phyloP scores from a whole-genome alignment of 2,113 vertebrate species.

The Dasyprocta punctata region DNA sequence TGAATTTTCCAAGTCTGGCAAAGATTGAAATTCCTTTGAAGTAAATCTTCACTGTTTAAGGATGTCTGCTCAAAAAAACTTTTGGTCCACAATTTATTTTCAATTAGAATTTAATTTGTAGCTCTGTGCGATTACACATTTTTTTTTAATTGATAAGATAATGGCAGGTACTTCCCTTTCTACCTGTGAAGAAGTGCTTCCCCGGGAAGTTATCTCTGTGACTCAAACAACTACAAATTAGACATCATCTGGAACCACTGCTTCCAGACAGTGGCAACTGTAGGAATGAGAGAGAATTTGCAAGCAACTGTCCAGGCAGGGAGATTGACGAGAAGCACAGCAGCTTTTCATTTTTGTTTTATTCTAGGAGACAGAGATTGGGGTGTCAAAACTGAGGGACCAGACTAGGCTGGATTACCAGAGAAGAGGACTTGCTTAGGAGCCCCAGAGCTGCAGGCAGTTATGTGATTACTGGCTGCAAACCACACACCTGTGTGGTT shows the following conservation, averaged over 20 bases:
- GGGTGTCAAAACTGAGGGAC: not conserved
- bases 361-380: not conserved
- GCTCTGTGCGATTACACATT: constrained; percentile 42
- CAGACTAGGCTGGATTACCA: not conserved
- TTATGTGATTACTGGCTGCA: not conserved
- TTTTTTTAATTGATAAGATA: constrained; percentile 47
- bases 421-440: not conserved
- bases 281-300: not conserved
- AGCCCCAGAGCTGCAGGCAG: not conserved
- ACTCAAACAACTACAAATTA: constrained; percentile 39
- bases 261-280: not conserved
- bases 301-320: not conserved
- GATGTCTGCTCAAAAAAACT: constrained; percentile 23
- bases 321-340: not conserved
- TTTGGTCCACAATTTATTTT: constrained; percentile 53
- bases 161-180: not conserved
- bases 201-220: not conserved
- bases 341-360: not conserved
- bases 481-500: not conserved
- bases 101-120: constrained; percentile 60
- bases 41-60: constrained; percentile 55
- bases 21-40: constrained; percentile 61
- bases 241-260: not conserved
- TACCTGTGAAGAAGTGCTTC: not conserved
- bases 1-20: constrained; percentile 64